Conservation (phyloP, 1,140 invertebrate genomes). For the Drosophila busckii region DNA sequence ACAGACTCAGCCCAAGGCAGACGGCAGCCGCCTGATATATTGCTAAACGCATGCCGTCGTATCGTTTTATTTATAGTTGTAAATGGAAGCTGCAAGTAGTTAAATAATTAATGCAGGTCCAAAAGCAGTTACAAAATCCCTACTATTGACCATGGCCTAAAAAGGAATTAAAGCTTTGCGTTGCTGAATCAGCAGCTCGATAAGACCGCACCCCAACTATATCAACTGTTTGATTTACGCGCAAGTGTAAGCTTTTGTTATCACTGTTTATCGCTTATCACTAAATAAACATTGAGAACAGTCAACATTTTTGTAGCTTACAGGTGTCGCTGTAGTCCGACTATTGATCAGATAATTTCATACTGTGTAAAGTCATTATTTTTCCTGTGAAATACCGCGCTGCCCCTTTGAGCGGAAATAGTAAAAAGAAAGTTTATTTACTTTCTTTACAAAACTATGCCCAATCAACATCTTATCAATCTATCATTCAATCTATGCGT, state of each 20-base stretch:
- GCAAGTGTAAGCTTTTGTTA: conserved; percentile 18
- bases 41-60: conserved; percentile 24
- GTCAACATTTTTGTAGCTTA: conserved; percentile 18
- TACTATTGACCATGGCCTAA: conserved; percentile 51
- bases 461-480: too few species aligned
- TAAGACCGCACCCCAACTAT: conserved; percentile 6
- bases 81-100: conserved; percentile 27
- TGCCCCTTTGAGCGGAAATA: too few species aligned
- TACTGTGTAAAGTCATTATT: conserved; percentile 14
- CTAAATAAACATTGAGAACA: conserved; percentile 34
- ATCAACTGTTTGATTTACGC: conserved; percentile 31
- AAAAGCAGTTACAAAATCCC: conserved; percentile 18
- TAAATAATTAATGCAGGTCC: background rate
- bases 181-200: conserved; percentile 21
- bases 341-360: conserved; percentile 30
- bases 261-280: conserved; percentile 27
- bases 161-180: conserved; percentile 13
- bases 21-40: conserved; percentile 35
- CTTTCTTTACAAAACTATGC: too few species aligned
- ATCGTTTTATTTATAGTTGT: conserved; percentile 18
- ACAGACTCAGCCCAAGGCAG: conserved; percentile 50
- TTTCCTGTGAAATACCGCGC: conserved; percentile 14
- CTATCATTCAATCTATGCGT: conserved; percentile 1
- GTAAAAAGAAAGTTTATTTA: too few species aligned
- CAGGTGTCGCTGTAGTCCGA: conserved; percentile 12